Percentiles rank a stretch among this genome's conserved stretches.
phyloP scores from a whole-genome alignment of 2,888 invertebrate genomes.

The Limnephilus rhombicus region DNA sequence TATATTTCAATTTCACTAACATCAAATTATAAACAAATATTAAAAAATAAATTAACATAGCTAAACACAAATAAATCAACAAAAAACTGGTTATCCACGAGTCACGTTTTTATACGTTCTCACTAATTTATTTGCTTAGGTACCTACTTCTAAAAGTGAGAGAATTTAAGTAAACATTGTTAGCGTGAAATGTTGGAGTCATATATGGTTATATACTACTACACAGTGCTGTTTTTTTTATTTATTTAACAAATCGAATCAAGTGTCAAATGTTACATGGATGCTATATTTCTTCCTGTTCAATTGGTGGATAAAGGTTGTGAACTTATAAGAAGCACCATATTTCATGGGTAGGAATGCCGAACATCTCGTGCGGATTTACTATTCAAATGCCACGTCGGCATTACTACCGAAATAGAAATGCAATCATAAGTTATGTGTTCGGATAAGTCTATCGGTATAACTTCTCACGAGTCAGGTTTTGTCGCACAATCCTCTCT shows the following conservation, averaged over 20 bases:
- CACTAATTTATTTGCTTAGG: background rate
- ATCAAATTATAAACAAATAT: slow-evolving; percentile 11
- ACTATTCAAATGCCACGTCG: background rate
- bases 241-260: background rate
- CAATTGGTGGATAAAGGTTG: background rate
- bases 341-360: background rate
- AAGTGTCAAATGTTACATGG: background rate
- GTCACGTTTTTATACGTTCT: background rate
- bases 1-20: slow-evolving; percentile 31
- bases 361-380: background rate
- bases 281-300: background rate
- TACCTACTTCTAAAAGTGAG: background rate
- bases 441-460: background rate
- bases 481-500: slow-evolving; percentile 3
- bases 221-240: background rate
- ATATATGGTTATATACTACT: background rate
- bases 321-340: background rate
- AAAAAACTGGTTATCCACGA: slow-evolving; percentile 16
- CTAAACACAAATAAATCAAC: background rate
- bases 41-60: background rate
- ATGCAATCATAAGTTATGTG: slow-evolving; percentile 36
- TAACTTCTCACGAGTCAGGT: slow-evolving; percentile 33
- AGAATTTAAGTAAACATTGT: slow-evolving; percentile 16
- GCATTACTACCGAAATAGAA: slow-evolving; percentile 44
- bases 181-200: background rate